A percentile compares a stretch with the other conserved stretches of the same genome.
These are phyloP conservation scores for Anastatus disparis DNA, from an alignment of 1,140 invertebrate species.

Conservation along the genomic window DNA sequence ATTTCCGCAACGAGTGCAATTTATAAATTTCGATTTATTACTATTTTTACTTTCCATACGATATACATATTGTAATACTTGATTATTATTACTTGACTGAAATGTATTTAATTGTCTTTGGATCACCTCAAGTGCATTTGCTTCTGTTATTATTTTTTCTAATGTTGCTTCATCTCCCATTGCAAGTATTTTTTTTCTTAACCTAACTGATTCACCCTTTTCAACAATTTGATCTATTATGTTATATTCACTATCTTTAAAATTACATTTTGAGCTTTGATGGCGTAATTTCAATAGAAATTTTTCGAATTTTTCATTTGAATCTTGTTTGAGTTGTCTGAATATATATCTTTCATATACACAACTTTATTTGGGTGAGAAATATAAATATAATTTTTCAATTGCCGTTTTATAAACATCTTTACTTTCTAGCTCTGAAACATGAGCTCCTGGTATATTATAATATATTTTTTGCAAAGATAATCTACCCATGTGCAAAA, in stretches of 20 bases:
- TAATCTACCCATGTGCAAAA: neutral
- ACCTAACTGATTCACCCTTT: constrained; percentile 37
- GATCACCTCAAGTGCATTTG: constrained; percentile 1
- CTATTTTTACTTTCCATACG: neutral
- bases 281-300: neutral
- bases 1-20: constrained; percentile 8
- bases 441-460: neutral
- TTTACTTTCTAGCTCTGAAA: neutral
- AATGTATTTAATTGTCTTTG: constrained; percentile 2
- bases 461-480: neutral
- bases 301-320: neutral
- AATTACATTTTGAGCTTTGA: neutral
- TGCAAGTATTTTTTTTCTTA: constrained; percentile 43
- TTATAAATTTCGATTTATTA: neutral
- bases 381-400: neutral
- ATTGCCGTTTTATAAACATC: neutral
- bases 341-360: neutral
- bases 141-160: constrained; percentile 22
- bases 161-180: constrained; percentile 41
- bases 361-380: neutral
- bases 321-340: neutral
- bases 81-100: neutral
- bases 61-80: neutral
- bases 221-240: constrained; percentile 41
- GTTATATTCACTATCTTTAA: neutral